Base-by-base conservation (phyloP, 1,140 invertebrate genomes). In the Rhagoletis pomonella region DNA sequence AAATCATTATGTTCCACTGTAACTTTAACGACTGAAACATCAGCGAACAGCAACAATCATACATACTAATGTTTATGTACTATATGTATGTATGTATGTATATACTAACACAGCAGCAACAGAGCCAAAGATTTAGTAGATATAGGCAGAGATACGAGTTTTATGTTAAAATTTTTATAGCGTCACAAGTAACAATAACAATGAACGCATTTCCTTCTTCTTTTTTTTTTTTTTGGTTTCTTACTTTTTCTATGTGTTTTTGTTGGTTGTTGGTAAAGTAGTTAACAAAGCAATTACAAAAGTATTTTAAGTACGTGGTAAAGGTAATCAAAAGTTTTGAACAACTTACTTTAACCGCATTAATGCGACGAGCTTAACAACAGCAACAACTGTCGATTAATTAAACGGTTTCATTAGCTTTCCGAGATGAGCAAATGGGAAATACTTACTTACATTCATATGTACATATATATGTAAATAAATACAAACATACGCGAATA, bases 271-370 rank as follows among this genome's bases (percentile, higher is more conserved):
- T 81, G 47, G 47, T n/a, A 50, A 55, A 81, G 73, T 85, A 60
- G 84, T 85, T 85, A 60, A 85, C 84, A 85, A 85, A 85, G 84
- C 62, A 85, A 85, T 85, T 85, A 85, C 84, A 85, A 85, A 85
- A 85, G 59, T 62, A 85, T 85, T 85, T 85, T 62, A 60, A 85
- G 84, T 85, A 85, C 84, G 84, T 85, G 84, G 84, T 42, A 62
- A 85, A 85, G 55, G 59, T 60, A 60, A 85, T 85, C 55, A 85
- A 85, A 85, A 85, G 58, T 85, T 85, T 85, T 85, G 55, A 81
- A 81, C 55, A 55, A 81, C 47, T 55, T 81, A 47, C 12, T 81
- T 58, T 19, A 73, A 81, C 73, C 73, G 73, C 73, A 58, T 55
- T 81, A 81, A 58, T 55, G 73, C 50, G 47, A 81, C 47, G 50